Base-by-base conservation (phyloP, 1,140 invertebrate genomes). In the Apocrypta bakeri region DNA sequence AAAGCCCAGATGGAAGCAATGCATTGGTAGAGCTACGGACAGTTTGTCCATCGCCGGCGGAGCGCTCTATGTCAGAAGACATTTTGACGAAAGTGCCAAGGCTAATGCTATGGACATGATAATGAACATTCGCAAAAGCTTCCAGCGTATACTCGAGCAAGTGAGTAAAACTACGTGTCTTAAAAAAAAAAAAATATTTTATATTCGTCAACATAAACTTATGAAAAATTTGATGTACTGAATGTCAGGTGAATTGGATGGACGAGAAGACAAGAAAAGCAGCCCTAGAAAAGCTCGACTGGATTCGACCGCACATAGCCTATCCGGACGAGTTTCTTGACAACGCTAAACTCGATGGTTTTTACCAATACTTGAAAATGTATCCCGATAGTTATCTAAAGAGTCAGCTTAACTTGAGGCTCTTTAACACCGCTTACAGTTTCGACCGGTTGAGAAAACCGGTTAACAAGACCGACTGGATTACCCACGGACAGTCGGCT, bases 391-490 rank as follows among this genome's bases (percentile, higher is more conserved):
- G 94, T 85, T 95, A 96, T 84, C 93, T 98, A 86, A 93, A 95
- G 83, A 97, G 95, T 40, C 94, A 96, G 29, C 90, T 97, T 68
- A 95, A 95, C 85, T 89, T 97, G 85, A 95, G 95, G 42, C 92
- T 95, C 73, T 97, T 96, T 89, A 94, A 94, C 21, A 96, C 94
- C 0, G 94, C 97, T 85, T 96, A 95, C 86, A 94, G 95, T 17
- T 96, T 97, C 88, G 94, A 94, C 61, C 95, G 95, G 86, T 89
- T 98, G 2, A 93, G 96, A 14, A 94, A 96, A 84, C 94, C 95
- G 0, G 95, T 97, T 1, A 96, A 97, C 87, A 97, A 97, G 90
- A 95, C 94, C 64, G 96, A 97, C 86, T 97, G 96, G 96, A 91
- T 95, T 33, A 94, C 94, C 27, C 96, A 97, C 87, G 95, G 95